These are phyloP conservation scores for Prietella phreatophila DNA, from an alignment of 2,113 vertebrate species.

Conservation along the genomic window DNA sequence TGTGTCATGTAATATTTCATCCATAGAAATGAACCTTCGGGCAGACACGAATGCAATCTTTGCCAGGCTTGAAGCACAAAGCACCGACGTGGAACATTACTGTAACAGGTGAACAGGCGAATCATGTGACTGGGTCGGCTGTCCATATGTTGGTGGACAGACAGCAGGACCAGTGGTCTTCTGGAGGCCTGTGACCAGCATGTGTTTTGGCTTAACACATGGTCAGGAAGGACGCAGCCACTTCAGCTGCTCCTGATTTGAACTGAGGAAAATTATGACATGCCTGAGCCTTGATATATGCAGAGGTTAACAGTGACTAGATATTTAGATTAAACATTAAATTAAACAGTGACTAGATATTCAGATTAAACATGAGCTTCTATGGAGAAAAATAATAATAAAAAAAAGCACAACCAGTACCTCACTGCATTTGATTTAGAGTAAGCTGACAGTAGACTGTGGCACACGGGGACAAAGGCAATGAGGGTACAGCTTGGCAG, in stretches of 20 bases:
- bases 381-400: background rate
- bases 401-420: background rate
- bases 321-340: background rate
- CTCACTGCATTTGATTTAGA: background rate
- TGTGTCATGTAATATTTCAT: background rate
- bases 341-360: too few relatives aligned
- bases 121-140: slow-evolving; percentile 31
- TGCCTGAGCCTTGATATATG: background rate
- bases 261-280: background rate
- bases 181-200: slow-evolving; percentile 41
- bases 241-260: slow-evolving; percentile 12
- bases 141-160: slow-evolving; percentile 43
- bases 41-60: background rate
- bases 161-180: slow-evolving; percentile 24
- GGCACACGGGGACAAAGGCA: background rate
- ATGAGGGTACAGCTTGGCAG: background rate
- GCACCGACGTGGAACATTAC: slow-evolving; percentile 19
- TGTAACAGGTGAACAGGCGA: slow-evolving; percentile 42
- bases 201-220: slow-evolving; percentile 24
- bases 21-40: background rate
- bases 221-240: slow-evolving; percentile 10
- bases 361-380: background rate
- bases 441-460: background rate
- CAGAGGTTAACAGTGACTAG: background rate
- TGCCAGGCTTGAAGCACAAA: background rate